Evolutionary conservation across 2,888 invertebrate species (phyloP).

Genomic region (Diaphora mendica): DNA sequence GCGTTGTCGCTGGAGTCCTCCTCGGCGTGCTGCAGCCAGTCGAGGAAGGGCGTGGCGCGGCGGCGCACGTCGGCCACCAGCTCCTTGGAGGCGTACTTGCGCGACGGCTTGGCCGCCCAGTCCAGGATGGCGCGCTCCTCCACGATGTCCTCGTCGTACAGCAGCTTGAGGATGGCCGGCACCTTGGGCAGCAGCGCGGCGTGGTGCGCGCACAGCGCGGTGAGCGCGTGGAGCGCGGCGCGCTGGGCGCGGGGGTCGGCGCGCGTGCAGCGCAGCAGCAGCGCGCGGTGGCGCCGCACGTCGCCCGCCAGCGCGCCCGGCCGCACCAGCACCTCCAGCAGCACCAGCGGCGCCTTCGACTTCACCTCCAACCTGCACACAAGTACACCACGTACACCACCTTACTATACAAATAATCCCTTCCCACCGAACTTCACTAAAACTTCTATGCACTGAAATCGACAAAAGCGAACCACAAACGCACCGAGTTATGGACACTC

Average conservation of each 20-base stretch:
- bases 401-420: too few relatives aligned
- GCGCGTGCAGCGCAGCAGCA: conserved; percentile 87
- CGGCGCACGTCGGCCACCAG: conserved; percentile 96
- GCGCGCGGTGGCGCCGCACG: conserved; percentile 91
- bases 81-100: conserved; percentile 97
- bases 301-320: conserved; percentile 89
- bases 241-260: conserved; percentile 92
- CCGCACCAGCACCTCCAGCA: conserved; percentile 96
- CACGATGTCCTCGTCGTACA: conserved; percentile 98
- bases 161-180: conserved; percentile 94
- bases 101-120: conserved; percentile 98
- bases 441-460: too few relatives aligned
- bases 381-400: too few relatives aligned
- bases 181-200: conserved; percentile 94
- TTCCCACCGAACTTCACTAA: too few relatives aligned
- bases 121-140: conserved; percentile 97
- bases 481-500: too few relatives aligned
- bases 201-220: conserved; percentile 95
- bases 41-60: conserved; percentile 96
- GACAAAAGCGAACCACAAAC: too few relatives aligned
- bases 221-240: conserved; percentile 97
- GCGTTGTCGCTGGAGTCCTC: conserved; percentile 94
- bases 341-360: conserved; percentile 96
- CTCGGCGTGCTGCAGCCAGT: conserved; percentile 98
- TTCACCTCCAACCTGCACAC: conserved; percentile 93